Conservation (phyloP, 2,888 invertebrate genomes). For the Heliconius erato region DNA sequence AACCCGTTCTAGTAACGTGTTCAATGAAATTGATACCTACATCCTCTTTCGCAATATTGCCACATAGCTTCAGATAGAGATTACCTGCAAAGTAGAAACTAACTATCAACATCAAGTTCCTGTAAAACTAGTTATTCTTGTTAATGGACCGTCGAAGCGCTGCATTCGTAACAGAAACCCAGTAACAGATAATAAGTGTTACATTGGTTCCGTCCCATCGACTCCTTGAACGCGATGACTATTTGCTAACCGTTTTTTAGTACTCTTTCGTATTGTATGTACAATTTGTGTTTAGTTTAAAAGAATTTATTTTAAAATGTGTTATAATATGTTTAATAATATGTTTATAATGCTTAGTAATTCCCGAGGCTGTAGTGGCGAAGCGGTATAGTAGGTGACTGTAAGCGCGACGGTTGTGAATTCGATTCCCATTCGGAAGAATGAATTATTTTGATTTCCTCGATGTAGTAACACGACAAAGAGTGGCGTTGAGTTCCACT, state of each 20-base stretch:
- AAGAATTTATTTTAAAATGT: background rate
- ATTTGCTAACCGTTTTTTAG: conserved; percentile 48
- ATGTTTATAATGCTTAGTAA: no score
- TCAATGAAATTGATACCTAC: conserved; percentile 15
- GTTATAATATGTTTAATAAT: no score
- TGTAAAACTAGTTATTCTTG: conserved; percentile 55
- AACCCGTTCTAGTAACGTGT: background rate
- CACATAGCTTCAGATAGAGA: conserved; percentile 20
- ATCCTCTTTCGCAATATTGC: conserved; percentile 35
- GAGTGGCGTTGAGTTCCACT: no score
- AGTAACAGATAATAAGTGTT: conserved; percentile 70
- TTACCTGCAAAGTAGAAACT: conserved; percentile 39
- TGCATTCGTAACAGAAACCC: conserved; percentile 59
- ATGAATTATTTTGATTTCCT: no score
- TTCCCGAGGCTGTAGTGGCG: no score
- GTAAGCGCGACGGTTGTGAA: no score
- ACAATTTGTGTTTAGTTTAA: background rate
- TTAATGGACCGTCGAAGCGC: conserved; percentile 53
- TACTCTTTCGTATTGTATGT: conserved; percentile 17
- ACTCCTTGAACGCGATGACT: conserved; percentile 55
- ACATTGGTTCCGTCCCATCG: conserved; percentile 81
- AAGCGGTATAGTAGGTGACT: no score
- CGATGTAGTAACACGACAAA: no score
- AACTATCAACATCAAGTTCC: conserved; percentile 44
- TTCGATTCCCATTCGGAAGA: no score